A percentile compares a stretch with the other conserved stretches of the same genome.
Evolutionary conservation across 2,797 vertebrate species (phyloP).

Genomic region (Nasua narica): DNA sequence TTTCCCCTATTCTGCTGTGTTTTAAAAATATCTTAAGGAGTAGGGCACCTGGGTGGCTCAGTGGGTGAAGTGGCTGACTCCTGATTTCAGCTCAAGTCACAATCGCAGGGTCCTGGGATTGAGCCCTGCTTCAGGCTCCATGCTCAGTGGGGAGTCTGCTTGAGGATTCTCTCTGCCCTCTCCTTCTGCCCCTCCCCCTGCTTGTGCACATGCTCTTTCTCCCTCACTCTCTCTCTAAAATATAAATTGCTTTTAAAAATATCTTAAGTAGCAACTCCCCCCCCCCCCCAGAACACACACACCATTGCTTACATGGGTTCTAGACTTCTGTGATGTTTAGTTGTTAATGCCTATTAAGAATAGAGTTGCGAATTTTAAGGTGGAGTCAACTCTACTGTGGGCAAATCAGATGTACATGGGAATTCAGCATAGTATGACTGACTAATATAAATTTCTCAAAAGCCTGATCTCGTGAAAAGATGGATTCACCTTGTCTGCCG

Average conservation of each 20-base stretch:
- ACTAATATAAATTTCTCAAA: not conserved
- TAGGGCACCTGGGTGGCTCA: not conserved
- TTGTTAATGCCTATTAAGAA: not conserved
- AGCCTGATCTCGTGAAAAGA: not conserved
- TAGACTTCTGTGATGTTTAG: not conserved
- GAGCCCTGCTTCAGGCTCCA: not conserved
- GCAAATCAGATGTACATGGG: not conserved
- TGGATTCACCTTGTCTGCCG: not conserved
- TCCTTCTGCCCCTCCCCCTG: not conserved
- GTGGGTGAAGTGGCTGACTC: not conserved
- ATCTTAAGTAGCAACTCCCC: not conserved
- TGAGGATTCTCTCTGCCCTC: not conserved
- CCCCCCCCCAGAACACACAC: not conserved
- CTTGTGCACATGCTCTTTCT: not conserved
- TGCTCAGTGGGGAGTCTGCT: not conserved
- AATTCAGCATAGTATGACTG: not conserved
- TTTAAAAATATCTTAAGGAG: not conserved
- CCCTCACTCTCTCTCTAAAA: not conserved
- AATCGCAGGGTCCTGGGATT: not conserved
- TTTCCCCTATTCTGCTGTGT: not conserved
- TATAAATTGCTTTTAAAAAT: not conserved
- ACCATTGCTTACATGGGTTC: not conserved
- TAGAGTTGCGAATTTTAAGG: not conserved
- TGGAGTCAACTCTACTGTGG: not conserved
- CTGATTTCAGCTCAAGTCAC: not conserved